Evolutionary conservation across 1,140 invertebrate species (phyloP), one percentile per base, ranked within the genome.

Genomic region (Elymnias hypermnestra): DNA sequence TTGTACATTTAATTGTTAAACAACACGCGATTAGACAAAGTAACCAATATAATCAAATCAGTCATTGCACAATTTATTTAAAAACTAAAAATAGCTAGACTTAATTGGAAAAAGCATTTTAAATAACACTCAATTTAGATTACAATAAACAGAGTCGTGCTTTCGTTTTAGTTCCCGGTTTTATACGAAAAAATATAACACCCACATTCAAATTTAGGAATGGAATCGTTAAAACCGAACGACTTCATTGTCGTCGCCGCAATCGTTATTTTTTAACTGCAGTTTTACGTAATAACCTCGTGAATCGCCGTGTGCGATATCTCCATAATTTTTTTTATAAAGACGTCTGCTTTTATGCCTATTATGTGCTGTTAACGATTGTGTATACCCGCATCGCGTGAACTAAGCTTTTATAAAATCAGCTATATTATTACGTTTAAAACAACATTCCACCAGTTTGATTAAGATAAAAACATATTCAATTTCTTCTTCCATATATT

Each of bases 261-360:
- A 48, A 31, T 36, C 46, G 21, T 41, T 49, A 19, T 41, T 40
- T 49, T 40, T 49, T 49, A 35, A 35, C 18, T 22, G 18, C 36
- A 31, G 4, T 47, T 47, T 31, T 39, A 46, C 18, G 26, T 36
- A 7, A 33, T 15, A 41, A 33, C 29, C 29, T 33, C 31, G 33
- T 15, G 10, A 37, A 45, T 37, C 43, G 26, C 29, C 29, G n/a
- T 37, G 31, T 45, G 33, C 33, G 43, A 45, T 45, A 45, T 26
- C 33, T 10, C 28, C 19, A 45, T 45, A 33, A 45, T n/a, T 37
- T 37, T 0, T 33, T 38, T 35, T 42, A 50, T 50, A 21, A 50
- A 50, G 47, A 42, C 17, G 23, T 42, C 31, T 17, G 31, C 28
- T 40, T 40, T 17, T 10, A 5, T 13, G 15, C 18, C 15, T 47